Percentiles rank a stretch among this genome's conserved stretches.
phyloP scores from a whole-genome alignment of 2,888 invertebrate species.

The Lampropteryx suffumata region DNA sequence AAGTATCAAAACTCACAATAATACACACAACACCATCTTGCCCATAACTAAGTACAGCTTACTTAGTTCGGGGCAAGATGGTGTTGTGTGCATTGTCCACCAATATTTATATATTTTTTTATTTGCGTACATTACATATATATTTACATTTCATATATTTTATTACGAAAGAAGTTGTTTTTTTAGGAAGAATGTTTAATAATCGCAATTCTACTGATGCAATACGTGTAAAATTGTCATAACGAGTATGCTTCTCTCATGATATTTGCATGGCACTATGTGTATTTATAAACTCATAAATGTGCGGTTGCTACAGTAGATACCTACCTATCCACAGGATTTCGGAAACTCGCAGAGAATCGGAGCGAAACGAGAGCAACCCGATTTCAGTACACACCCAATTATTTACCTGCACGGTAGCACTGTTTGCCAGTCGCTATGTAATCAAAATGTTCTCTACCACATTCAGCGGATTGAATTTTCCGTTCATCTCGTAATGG shows the following conservation, averaged over 20 bases:
- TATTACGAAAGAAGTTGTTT: too few species aligned
- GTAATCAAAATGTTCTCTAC: slow-evolving; percentile 55
- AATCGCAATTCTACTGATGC: too few species aligned
- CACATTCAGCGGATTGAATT: slow-evolving; percentile 54
- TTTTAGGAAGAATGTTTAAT: too few species aligned
- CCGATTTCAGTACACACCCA: slow-evolving; percentile 44
- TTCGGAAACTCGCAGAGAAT: slow-evolving; percentile 26
- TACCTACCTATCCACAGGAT: not conserved
- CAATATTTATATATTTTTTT: too few species aligned
- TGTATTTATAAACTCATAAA: slow-evolving; percentile 9
- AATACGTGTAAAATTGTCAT: too few species aligned
- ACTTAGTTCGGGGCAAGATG: too few species aligned
- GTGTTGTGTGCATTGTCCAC: too few species aligned
- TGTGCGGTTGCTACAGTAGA: slow-evolving; percentile 1
- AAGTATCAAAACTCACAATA: too few species aligned
- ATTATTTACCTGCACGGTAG: slow-evolving; percentile 53
- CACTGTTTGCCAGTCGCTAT: slow-evolving; percentile 45
- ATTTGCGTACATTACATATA: too few species aligned
- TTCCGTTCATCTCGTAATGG: slow-evolving; percentile 57
- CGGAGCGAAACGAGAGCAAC: slow-evolving; percentile 39
- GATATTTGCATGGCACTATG: not conserved
- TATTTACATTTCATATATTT: too few species aligned
- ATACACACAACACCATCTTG: too few species aligned
- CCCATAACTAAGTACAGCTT: too few species aligned
- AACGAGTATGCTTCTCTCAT: not conserved